Evolutionary conservation across 2,888 invertebrate genomes (phyloP), one percentile per base, ranked within the genome.

Genomic region (Leptogaster cylindrica): DNA sequence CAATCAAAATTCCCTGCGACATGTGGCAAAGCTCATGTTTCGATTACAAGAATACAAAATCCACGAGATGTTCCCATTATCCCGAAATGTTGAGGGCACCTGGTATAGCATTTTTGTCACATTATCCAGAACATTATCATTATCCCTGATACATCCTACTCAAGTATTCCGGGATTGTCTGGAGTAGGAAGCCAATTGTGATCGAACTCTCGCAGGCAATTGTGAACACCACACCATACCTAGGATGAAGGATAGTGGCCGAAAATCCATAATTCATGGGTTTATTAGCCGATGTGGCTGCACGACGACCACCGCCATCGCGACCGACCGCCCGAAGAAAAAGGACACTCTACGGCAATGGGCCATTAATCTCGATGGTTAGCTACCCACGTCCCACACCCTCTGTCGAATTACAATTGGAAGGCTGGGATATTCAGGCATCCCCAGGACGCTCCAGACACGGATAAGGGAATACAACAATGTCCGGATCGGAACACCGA

Each of bases 221-320:
- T n/a, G n/a, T n/a, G n/a, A n/a, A n/a, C n/a, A n/a, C n/a, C n/a
- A n/a, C n/a, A n/a, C n/a, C n/a, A n/a, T n/a, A n/a, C n/a, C n/a
- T n/a, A n/a, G 61, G 27, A 18, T 44, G 4, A 20, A 33, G 23
- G 58, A 39, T 41, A 31, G 27, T 61, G 61, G 44, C 18, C 27
- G 27, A 41, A 44, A 44, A 61, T 61, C 61, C 61, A 61, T 61
- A 61, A 61, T 61, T 61, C 61, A 61, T 61, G 44, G 61, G 28
- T 61, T 61, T 61, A 61, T 61, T 61, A 61, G 44, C 36, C 58
- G 25, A 4, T 41, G 39, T 41, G 25, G 48, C 10, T 25, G 36
- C 41, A 41, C 36, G 44, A 28, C 61, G 44, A 55, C 55, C 23
- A 25, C 27, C 8, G 12, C 12, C 1, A 16, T 10, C 31, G 27